Percentiles rank a stretch among this genome's conserved stretches.
Evolutionary conservation across 2,113 vertebrate species (phyloP).

Genomic region (Peucedramus taeniatus): DNA sequence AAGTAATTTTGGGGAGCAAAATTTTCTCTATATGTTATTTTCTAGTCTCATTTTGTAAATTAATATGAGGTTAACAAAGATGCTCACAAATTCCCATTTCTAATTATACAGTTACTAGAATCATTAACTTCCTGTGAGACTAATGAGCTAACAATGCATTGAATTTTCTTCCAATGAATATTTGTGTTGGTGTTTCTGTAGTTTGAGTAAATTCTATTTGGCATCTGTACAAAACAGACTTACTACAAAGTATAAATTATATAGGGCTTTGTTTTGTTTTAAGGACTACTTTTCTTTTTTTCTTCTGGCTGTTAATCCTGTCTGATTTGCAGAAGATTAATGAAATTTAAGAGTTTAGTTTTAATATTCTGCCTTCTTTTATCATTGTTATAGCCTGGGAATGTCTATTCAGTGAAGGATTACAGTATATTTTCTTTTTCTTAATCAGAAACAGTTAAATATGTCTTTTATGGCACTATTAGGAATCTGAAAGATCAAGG

Average conservation of each 20-base stretch:
- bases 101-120: constrained; percentile 71
- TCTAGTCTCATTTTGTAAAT: constrained; percentile 58
- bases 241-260: background rate
- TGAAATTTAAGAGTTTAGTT: background rate
- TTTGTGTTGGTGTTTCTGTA: constrained; percentile 35
- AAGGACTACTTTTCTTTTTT: background rate
- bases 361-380: background rate
- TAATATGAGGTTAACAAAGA: constrained; percentile 72
- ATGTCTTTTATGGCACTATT: background rate
- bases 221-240: background rate
- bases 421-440: background rate
- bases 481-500: background rate
- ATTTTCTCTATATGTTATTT: constrained; percentile 35
- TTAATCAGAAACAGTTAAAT: background rate
- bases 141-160: constrained; percentile 34
- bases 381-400: background rate
- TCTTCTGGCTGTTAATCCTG: background rate
- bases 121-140: constrained; percentile 67
- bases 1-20: constrained; percentile 33
- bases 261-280: background rate
- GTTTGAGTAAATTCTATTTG: constrained; percentile 36
- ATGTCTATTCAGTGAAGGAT: background rate
- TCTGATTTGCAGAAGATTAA: background rate
- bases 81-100: constrained; percentile 66
- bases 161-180: constrained; percentile 54